phyloP scores from a whole-genome alignment of 2,888 invertebrate genomes.

The Plebejus argus region DNA sequence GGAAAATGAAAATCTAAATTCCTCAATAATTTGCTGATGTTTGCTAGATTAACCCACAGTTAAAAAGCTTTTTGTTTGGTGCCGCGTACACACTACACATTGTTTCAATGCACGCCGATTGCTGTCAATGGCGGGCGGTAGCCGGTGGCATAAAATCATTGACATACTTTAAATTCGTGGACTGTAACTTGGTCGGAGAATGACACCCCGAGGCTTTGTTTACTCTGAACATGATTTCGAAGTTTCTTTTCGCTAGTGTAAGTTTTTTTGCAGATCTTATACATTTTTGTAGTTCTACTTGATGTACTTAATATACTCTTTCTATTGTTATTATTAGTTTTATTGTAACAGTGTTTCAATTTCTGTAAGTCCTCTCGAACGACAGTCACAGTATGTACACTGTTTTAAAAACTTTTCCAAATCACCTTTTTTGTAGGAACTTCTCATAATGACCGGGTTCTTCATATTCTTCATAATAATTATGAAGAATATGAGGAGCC shows the following conservation, averaged over 20 bases:
- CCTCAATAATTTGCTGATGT: background rate
- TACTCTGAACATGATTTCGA: slow-evolving; percentile 58
- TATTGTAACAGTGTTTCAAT: slow-evolving; percentile 46
- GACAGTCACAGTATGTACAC: slow-evolving; percentile 53
- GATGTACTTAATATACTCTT: slow-evolving; percentile 34
- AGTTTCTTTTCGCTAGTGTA: slow-evolving; percentile 60
- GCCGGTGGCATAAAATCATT: no score
- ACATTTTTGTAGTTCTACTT: slow-evolving; percentile 48
- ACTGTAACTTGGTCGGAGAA: slow-evolving; percentile 68
- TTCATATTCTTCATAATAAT: slow-evolving; percentile 15
- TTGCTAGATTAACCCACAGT: background rate
- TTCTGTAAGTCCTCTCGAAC: slow-evolving; percentile 52
- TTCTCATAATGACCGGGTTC: background rate
- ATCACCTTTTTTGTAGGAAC: slow-evolving; percentile 31
- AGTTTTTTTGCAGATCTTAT: slow-evolving; percentile 63
- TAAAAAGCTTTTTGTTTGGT: background rate
- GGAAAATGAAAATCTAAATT: background rate
- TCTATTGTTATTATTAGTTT: slow-evolving; percentile 35
- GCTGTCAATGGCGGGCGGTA: no score
- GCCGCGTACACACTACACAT: slow-evolving; percentile 27
- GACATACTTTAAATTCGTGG: slow-evolving; percentile 55
- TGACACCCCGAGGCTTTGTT: slow-evolving; percentile 58
- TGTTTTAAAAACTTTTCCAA: slow-evolving; percentile 37
- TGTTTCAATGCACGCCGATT: no score
- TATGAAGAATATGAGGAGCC: no score